Base-by-base conservation (phyloP, 2,113 vertebrate species). In the Erythrocercus mccallii region DNA sequence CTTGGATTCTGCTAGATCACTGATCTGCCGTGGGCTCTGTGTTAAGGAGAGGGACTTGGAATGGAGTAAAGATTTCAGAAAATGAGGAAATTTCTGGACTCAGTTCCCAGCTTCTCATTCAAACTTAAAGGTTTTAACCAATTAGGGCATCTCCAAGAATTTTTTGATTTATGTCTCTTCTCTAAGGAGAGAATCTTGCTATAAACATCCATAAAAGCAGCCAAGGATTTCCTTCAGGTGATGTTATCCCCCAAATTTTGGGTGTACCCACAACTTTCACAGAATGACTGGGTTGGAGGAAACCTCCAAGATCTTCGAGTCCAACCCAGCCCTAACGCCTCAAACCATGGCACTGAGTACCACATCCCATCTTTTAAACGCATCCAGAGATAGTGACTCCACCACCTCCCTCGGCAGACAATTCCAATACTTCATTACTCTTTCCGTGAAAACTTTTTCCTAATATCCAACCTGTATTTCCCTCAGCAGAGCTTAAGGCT, bases 1-100 rank as follows among this genome's bases (percentile, higher is more conserved):
- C 91, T 94, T 96, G 61, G 88, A 97, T 76, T 99, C 97, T 64
- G 97, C 30, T 8, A 95, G 74, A 93, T 98, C 97, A 71, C 97
- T 97, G 85, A 98, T 88, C 93, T 94, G 95, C 31, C 98, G 99
- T 99, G 97, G 80, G 61, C 76, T 15, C 14, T 13, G 77, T 3
- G 98, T 99, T 98, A 99, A 99, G 97, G 98, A 97, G 1, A 82
- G 7, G 3, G 45, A 65, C 31, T 48, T 20, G 35, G 14, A 80
- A 79, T 1, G 6, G 38, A 47, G 27, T 3, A 13, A 38, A 28
- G 56, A 56, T 40, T 56, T n/a, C 27, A 60, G 20, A n/a, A 78
- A 27, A 37, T 4, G 3, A 64, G 23, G 16, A 23, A 27, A 24
- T 28, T 78, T 12, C 45, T 14, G 19, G 23, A 51, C 14, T 74